These are phyloP conservation scores for Drosophila stalkeri DNA, from an alignment of 2,888 invertebrate species.

Conservation along the genomic window DNA sequence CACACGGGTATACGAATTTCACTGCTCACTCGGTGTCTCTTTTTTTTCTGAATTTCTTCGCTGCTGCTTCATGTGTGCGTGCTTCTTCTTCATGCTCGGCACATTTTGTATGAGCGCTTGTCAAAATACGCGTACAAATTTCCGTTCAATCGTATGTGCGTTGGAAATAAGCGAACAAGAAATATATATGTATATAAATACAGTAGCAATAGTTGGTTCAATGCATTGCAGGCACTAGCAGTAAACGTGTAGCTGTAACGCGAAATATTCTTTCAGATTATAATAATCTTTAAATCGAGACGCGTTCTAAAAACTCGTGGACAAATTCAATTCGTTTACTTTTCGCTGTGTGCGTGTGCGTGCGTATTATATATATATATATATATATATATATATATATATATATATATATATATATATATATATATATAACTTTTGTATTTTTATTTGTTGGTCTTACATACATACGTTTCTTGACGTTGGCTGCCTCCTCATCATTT, in stretches of 20 bases:
- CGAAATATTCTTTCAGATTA: slow-evolving; percentile 9
- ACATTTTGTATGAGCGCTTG: slow-evolving; percentile 79
- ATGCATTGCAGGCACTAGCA: neutral
- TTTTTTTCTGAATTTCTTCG: slow-evolving; percentile 68
- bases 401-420: neutral
- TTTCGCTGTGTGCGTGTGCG: slow-evolving; percentile 31
- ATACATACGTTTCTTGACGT: slow-evolving; percentile 35
- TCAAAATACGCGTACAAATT: slow-evolving; percentile 77
- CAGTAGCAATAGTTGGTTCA: neutral
- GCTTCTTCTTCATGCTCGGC: slow-evolving; percentile 77
- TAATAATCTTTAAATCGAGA: slow-evolving; percentile 42
- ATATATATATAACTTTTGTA: neutral
- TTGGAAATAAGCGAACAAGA: slow-evolving; percentile 42
- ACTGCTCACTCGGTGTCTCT: slow-evolving; percentile 56
- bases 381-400: neutral
- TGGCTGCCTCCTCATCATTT: slow-evolving; percentile 10
- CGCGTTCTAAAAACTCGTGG: slow-evolving; percentile 62
- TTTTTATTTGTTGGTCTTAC: slow-evolving; percentile 20
- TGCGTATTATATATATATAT: neutral
- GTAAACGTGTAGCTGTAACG: slow-evolving; percentile 2
- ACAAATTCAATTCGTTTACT: slow-evolving; percentile 66
- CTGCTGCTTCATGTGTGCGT: slow-evolving; percentile 47
- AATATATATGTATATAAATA: slow-evolving; percentile 12
- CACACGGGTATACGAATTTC: slow-evolving; percentile 62
- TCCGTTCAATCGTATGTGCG: slow-evolving; percentile 58